phyloP scores from a whole-genome alignment of 2,113 vertebrate genomes.

The Notiomystis cincta region DNA sequence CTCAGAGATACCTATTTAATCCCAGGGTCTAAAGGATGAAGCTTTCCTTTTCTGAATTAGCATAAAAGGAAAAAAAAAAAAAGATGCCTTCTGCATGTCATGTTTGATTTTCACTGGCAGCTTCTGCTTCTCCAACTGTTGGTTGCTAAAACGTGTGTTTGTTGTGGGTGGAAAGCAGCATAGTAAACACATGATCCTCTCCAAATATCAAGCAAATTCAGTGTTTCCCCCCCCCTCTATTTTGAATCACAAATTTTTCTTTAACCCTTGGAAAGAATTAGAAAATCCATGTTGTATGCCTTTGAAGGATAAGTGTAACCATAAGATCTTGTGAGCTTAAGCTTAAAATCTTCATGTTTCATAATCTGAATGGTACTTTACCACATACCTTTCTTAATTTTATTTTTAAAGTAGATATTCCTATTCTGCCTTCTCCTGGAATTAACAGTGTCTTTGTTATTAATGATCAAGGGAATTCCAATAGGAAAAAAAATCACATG shows the following conservation, averaged over 20 bases:
- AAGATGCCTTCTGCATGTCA: background rate
- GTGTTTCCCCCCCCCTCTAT: background rate
- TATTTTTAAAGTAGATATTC: background rate
- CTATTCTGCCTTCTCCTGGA: background rate
- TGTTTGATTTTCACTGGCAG: slow-evolving; percentile 9
- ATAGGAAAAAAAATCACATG: slow-evolving; percentile 17
- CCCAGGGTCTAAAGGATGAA: background rate
- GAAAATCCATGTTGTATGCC: background rate
- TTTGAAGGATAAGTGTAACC: background rate
- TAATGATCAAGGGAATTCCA: slow-evolving; percentile 7
- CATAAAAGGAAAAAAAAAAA: background rate
- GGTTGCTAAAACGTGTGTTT: background rate
- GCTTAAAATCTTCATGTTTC: background rate
- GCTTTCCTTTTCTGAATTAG: background rate
- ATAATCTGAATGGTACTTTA: background rate
- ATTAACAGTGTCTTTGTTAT: background rate
- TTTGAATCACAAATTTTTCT: slow-evolving; percentile 16
- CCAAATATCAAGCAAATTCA: background rate
- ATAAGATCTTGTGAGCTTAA: background rate
- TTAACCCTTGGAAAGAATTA: background rate
- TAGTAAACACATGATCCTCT: slow-evolving; percentile 38
- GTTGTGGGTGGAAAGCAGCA: background rate
- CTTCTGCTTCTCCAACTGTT: slow-evolving; percentile 30
- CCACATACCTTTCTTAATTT: background rate
- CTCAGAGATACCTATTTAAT: background rate